phyloP scores from a whole-genome alignment of 37 sponge, comb jelly and placozoan species.

The Aplysina aerophoba region DNA sequence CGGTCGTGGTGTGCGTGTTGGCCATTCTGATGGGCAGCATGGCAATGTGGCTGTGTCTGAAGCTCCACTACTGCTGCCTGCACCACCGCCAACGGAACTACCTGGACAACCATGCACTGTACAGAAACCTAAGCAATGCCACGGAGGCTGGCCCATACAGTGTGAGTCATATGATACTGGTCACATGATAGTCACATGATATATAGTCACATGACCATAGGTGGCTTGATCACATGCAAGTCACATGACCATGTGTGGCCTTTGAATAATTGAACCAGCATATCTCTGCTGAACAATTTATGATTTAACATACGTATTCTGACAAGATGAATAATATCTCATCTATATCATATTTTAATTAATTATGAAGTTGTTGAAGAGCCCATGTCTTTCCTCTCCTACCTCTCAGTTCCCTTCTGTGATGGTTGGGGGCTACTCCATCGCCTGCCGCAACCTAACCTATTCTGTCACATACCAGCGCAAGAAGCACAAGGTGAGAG shows the following conservation, averaged over 20 bases:
- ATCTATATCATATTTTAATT: no score
- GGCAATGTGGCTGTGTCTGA: not conserved
- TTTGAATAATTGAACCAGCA: no score
- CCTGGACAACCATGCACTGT: not conserved
- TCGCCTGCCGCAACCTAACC: slow-evolving; percentile 23
- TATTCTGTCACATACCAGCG: slow-evolving; percentile 26
- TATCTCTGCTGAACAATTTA: no score
- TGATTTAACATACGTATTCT: no score
- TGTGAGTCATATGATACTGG: not conserved
- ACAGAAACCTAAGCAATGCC: not conserved
- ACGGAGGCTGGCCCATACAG: not conserved
- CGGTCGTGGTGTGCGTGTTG: not conserved
- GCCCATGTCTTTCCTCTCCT: not conserved
- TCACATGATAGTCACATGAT: not conserved
- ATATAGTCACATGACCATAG: no score
- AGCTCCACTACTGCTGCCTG: not conserved
- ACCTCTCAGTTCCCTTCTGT: no score
- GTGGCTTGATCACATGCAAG: no score
- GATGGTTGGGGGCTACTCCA: slow-evolving; percentile 25
- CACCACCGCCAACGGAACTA: not conserved
- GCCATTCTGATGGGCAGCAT: not conserved
- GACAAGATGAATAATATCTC: no score
- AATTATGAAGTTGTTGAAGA: no score
- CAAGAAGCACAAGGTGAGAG: slow-evolving; percentile 9
- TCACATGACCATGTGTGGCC: no score